A percentile compares a stretch with the other conserved stretches of the same genome.
phyloP scores from a whole-genome alignment of 2,113 vertebrate genomes.

The Mormoops blainvillei region DNA sequence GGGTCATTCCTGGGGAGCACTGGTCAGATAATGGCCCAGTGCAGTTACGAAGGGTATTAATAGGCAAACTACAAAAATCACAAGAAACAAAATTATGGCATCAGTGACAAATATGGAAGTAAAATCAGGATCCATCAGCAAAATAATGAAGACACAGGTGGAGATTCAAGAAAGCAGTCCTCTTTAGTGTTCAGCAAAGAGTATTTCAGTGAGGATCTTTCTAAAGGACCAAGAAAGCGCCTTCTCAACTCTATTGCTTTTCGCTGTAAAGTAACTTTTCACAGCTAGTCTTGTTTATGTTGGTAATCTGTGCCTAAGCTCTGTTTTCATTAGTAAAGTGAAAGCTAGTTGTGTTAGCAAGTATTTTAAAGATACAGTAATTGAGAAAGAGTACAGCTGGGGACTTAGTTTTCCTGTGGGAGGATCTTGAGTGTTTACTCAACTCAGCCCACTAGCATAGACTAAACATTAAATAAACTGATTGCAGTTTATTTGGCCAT shows the following conservation, averaged over 20 bases:
- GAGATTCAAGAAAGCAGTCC: background rate
- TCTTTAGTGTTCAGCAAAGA: background rate
- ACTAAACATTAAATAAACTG: background rate
- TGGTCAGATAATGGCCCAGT: background rate
- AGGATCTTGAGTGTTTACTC: background rate
- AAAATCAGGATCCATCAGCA: background rate
- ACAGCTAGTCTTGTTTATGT: background rate
- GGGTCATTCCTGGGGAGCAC: background rate
- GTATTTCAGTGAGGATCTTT: background rate
- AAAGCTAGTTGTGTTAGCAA: background rate
- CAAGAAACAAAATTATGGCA: background rate
- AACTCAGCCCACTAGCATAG: background rate
- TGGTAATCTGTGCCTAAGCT: background rate
- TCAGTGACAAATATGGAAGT: background rate
- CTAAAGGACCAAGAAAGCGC: background rate
- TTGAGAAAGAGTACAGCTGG: background rate
- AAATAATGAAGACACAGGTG: background rate
- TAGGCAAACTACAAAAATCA: background rate
- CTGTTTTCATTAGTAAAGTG: background rate
- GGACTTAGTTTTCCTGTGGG: background rate
- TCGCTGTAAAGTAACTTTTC: background rate
- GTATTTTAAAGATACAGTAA: background rate
- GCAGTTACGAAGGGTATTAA: background rate
- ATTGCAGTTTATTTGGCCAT: conserved; percentile 28
- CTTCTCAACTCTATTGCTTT: background rate